Conservation (phyloP, 2,113 vertebrate species). For the Rhizomys pruinosus region DNA sequence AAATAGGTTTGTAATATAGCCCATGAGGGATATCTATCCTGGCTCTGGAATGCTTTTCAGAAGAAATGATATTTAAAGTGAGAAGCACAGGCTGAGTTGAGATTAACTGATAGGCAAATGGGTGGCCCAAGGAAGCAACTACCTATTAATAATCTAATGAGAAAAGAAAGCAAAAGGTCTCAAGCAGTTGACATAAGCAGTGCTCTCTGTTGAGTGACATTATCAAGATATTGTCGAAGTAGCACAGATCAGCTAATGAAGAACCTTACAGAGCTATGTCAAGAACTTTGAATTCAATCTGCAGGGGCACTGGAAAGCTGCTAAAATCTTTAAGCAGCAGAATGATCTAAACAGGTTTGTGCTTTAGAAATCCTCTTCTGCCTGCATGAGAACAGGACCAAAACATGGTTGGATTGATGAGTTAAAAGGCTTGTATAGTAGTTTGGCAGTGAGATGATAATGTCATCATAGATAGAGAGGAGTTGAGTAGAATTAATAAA, state of each 20-base stretch:
- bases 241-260: not conserved
- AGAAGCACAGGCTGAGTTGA: not conserved
- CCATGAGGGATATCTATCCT: not conserved
- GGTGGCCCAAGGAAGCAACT: not conserved
- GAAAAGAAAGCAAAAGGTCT: constrained; percentile 15
- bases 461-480: not conserved
- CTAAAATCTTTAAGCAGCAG: not conserved
- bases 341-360: constrained; percentile 1
- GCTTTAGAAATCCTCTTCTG: constrained; percentile 31
- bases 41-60: not conserved
- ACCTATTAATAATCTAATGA: not conserved
- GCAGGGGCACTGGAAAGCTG: not conserved
- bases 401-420: constrained; percentile 4
- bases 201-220: not conserved
- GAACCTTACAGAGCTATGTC: not conserved
- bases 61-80: constrained; percentile 9
- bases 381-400: not conserved
- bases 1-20: not conserved
- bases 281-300: constrained; percentile 31
- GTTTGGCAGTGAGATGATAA: not conserved
- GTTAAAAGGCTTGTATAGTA: not conserved
- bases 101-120: not conserved
- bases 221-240: not conserved
- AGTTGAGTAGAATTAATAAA: not conserved
- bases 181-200: not conserved